Percentiles rank a stretch among this genome's conserved stretches.
Conservation (phyloP, 2,113 vertebrate species). For the Tragelaphus strepsiceros region DNA sequence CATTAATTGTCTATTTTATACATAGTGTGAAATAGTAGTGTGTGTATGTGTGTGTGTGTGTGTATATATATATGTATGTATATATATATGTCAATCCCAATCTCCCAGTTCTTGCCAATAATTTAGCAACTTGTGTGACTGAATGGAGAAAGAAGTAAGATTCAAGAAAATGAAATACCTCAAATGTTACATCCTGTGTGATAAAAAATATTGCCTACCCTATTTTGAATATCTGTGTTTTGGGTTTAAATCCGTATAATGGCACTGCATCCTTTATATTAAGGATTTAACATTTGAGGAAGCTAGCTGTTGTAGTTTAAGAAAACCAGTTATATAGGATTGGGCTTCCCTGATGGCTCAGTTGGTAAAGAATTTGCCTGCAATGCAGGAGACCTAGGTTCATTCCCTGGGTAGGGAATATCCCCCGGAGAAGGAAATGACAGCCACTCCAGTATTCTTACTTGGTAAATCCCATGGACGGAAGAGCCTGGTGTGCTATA, state of each 20-base stretch:
- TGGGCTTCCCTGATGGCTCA: neutral
- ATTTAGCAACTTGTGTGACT: neutral
- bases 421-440: neutral
- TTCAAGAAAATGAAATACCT: neutral
- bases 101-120: neutral
- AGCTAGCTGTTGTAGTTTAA: neutral
- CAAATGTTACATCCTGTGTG: neutral
- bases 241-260: neutral
- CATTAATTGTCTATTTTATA: neutral
- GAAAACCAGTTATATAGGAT: neutral
- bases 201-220: neutral
- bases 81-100: neutral
- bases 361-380: neutral
- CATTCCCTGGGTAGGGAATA: neutral
- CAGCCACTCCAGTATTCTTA: neutral
- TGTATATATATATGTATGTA: rapidly evolving
- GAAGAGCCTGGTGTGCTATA: neutral
- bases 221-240: neutral
- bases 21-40: neutral
- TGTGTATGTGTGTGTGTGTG: neutral
- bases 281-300: neutral
- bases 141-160: neutral
- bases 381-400: neutral
- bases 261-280: neutral
- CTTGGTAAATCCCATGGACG: neutral